Conservation (phyloP, 2,113 vertebrate genomes). For the Dinomys branickii region DNA sequence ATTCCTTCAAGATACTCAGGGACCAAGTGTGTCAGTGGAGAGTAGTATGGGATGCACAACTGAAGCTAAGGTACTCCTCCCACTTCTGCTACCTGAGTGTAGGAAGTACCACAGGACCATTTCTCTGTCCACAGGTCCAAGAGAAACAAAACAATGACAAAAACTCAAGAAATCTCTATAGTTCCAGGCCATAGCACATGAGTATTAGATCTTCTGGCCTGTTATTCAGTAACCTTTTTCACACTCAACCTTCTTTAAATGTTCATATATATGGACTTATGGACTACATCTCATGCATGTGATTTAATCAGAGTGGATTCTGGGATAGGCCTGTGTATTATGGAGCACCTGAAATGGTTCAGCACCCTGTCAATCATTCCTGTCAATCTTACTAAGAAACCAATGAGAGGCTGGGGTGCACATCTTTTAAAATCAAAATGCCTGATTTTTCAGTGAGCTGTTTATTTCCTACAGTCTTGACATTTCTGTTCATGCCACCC, state of each 20-base stretch:
- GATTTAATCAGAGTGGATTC: background rate
- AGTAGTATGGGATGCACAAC: background rate
- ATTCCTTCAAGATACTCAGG: background rate
- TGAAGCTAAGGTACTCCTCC: background rate
- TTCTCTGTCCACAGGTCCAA: background rate
- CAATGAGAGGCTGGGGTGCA: background rate
- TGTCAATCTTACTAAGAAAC: background rate
- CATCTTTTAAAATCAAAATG: background rate
- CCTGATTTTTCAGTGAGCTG: background rate
- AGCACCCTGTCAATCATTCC: background rate
- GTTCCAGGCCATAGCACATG: background rate
- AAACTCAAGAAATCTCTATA: background rate
- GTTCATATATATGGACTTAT: background rate
- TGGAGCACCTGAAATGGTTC: background rate
- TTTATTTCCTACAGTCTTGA: background rate
- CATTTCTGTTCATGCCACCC: background rate
- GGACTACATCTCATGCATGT: background rate
- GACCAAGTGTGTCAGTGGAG: background rate
- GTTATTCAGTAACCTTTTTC: background rate
- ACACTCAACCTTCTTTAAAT: background rate
- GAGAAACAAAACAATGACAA: background rate
- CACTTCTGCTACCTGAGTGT: background rate
- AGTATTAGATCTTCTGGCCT: background rate
- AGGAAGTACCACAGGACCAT: background rate
- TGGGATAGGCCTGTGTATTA: background rate